Conservation (phyloP, 2,888 invertebrate species). For the Lasioglossum malachurum region DNA sequence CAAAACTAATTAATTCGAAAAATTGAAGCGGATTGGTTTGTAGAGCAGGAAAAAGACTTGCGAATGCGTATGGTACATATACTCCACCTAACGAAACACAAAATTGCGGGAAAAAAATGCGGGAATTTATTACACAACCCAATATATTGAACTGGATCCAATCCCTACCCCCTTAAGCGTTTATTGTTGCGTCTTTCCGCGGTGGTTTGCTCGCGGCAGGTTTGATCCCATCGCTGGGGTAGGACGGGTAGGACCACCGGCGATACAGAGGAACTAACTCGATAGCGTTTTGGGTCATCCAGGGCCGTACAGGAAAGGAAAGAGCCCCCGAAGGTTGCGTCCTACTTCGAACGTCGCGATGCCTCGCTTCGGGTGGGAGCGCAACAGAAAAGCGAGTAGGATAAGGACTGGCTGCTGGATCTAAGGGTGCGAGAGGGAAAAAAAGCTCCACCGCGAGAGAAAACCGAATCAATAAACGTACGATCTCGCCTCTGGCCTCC, state of each 20-base stretch:
- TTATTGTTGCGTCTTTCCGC: background rate
- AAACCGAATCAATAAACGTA: conserved; percentile 82
- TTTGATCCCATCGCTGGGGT: conserved; percentile 11
- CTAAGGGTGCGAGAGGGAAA: conserved; percentile 58
- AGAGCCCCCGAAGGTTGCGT: conserved; percentile 67
- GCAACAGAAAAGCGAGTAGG: conserved; percentile 68
- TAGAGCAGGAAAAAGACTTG: no score
- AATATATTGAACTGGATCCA: no score
- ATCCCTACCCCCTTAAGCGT: no score
- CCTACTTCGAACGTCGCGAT: conserved; percentile 63
- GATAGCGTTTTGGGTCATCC: conserved; percentile 58
- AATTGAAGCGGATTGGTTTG: no score
- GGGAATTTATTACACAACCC: no score
- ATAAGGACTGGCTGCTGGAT: conserved; percentile 64
- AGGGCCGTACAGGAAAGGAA: conserved; percentile 49
- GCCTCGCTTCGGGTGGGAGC: conserved; percentile 49
- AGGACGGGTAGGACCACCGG: conserved; percentile 25
- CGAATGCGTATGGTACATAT: no score
- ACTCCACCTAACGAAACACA: no score
- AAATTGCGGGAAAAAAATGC: no score
- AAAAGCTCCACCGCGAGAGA: conserved; percentile 78
- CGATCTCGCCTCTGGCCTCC: conserved; percentile 73
- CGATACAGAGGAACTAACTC: conserved; percentile 53
- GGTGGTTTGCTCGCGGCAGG: background rate
- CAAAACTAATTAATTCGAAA: no score